These are phyloP conservation scores for Pseudorasbora parva DNA, from an alignment of 2,113 vertebrate species.

Conservation along the genomic window DNA sequence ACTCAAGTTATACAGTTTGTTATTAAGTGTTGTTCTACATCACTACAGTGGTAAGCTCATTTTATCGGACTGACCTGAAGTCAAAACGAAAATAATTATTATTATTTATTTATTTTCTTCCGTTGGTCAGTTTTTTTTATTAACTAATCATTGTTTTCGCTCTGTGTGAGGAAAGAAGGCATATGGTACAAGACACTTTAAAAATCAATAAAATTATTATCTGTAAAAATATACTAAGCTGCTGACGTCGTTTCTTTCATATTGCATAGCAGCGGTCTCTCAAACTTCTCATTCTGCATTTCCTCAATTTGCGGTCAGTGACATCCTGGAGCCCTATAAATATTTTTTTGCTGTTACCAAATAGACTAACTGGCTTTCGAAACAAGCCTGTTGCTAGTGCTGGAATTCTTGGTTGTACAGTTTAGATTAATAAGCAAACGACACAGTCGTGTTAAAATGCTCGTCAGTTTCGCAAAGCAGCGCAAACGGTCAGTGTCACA, in stretches of 20 bases:
- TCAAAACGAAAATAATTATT: too few relatives aligned
- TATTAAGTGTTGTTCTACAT: too few relatives aligned
- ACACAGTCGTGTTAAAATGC: conserved; percentile 2
- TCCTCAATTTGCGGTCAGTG: neutral
- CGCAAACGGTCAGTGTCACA: neutral
- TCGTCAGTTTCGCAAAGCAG: conserved; percentile 14
- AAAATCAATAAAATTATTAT: too few relatives aligned
- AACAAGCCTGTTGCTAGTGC: neutral
- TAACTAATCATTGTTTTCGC: neutral
- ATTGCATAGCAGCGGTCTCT: neutral
- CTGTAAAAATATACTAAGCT: neutral
- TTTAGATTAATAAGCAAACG: conserved; percentile 7
- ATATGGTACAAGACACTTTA: too few relatives aligned
- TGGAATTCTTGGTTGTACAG: neutral
- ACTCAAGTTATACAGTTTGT: too few relatives aligned
- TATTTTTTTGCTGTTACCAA: neutral
- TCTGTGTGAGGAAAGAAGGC: neutral
- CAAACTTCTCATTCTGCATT: neutral
- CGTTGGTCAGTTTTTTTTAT: too few relatives aligned
- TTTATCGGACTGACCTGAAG: neutral
- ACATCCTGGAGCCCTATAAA: neutral
- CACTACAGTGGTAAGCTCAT: too few relatives aligned
- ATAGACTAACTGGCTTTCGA: neutral
- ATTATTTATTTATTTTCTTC: too few relatives aligned
- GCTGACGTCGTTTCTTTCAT: neutral